Evolutionary conservation across 1,140 invertebrate genomes (phyloP).

Genomic region (Eciton burchellii): DNA sequence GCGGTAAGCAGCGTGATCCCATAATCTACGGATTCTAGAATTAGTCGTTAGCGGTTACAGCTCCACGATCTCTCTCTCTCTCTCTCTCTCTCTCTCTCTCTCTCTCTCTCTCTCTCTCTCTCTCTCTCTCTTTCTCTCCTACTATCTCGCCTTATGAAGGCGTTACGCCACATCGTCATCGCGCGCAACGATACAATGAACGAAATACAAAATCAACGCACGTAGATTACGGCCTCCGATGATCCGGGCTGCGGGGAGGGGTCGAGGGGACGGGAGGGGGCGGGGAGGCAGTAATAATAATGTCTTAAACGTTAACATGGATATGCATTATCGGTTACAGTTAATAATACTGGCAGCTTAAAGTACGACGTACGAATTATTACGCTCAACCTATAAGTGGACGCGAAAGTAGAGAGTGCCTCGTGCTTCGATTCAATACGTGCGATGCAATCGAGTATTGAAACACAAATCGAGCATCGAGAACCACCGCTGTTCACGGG

Average conservation of each 20-base stretch:
- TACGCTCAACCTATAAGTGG: constrained; percentile 66
- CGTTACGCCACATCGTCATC: constrained; percentile 58
- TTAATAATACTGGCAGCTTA: constrained; percentile 84
- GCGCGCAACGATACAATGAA: constrained; percentile 72
- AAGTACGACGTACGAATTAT: constrained; percentile 73
- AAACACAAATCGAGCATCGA: background rate
- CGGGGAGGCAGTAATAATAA: constrained; percentile 62
- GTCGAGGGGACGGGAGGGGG: too few species aligned
- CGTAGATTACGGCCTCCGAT: constrained; percentile 74
- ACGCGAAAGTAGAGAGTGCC: constrained; percentile 63
- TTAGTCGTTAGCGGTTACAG: constrained; percentile 71
- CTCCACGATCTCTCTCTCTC: too few species aligned
- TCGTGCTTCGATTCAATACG: background rate
- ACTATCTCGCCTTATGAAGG: too few species aligned
- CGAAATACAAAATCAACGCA: constrained; percentile 77
- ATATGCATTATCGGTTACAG: constrained; percentile 82
- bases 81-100: too few species aligned
- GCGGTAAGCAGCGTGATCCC: constrained; percentile 54
- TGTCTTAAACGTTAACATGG: constrained; percentile 78
- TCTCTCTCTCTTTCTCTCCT: too few species aligned
- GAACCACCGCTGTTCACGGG: background rate
- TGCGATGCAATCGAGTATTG: too few species aligned
- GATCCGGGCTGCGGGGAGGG: constrained; percentile 61
- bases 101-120: too few species aligned
- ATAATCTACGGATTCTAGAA: constrained; percentile 63